phyloP scores from a whole-genome alignment of 2,888 invertebrate genomes.

The Heliconius ethilla region DNA sequence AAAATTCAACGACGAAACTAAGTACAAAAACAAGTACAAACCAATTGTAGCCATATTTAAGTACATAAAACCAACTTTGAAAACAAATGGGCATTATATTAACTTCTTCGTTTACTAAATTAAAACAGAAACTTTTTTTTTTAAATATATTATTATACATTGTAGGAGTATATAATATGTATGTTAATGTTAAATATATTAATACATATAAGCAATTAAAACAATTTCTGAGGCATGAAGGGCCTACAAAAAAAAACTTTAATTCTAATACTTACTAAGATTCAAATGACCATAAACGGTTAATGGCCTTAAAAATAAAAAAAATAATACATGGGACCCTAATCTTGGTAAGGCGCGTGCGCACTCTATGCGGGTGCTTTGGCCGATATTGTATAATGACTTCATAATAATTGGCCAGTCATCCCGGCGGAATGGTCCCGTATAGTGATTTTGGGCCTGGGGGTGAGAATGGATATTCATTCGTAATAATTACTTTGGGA shows the following conservation, averaged over 20 bases:
- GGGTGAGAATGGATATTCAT: slow-evolving; percentile 36
- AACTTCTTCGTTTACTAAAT: not conserved
- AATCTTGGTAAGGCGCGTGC: slow-evolving; percentile 48
- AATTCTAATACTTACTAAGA: slow-evolving; percentile 3
- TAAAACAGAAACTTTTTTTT: not conserved
- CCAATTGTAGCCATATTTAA: slow-evolving; percentile 2
- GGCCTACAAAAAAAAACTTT: not conserved
- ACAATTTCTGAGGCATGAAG: not conserved
- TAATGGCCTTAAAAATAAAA: slow-evolving; percentile 39
- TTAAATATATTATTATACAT: not conserved
- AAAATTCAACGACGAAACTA: slow-evolving; percentile 42
- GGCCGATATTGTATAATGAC: slow-evolving; percentile 59
- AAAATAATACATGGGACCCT: slow-evolving; percentile 37
- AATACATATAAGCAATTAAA: not conserved
- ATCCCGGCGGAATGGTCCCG: slow-evolving; percentile 53
- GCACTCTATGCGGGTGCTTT: slow-evolving; percentile 52
- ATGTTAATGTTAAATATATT: not conserved
- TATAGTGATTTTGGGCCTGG: slow-evolving; percentile 45
- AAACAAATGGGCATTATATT: not conserved
- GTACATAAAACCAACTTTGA: not conserved
- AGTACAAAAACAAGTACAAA: slow-evolving; percentile 20
- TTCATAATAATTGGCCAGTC: slow-evolving; percentile 69
- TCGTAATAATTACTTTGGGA: slow-evolving; percentile 26
- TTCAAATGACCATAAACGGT: slow-evolving; percentile 33
- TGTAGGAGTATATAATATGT: not conserved